These are phyloP conservation scores for Tetrao urogallus DNA, from an alignment of 2,113 vertebrate genomes.

Conservation along the genomic window DNA sequence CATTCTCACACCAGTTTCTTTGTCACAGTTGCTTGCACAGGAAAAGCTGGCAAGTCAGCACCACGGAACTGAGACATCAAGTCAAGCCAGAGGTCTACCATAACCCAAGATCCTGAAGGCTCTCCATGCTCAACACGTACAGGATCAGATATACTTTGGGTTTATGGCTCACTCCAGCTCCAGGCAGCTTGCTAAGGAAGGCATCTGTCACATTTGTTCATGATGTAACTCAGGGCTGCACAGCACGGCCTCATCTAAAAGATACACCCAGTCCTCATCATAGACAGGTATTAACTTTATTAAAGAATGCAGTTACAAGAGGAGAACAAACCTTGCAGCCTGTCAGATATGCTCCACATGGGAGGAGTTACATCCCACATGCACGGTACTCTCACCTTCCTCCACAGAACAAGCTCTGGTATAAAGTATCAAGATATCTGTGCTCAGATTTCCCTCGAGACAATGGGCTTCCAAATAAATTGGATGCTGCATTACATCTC, in stretches of 20 bases:
- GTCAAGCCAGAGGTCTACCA: neutral
- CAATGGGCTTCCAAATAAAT: conserved; percentile 43
- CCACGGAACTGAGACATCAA: neutral
- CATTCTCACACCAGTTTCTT: neutral
- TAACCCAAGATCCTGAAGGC: neutral
- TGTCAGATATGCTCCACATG: neutral
- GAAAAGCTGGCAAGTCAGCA: neutral
- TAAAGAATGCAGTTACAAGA: neutral
- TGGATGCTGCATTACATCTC: conserved; percentile 21
- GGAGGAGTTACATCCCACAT: neutral
- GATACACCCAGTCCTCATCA: neutral
- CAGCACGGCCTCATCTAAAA: neutral
- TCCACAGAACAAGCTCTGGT: neutral
- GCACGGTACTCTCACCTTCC: neutral
- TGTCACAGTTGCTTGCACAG: accelerated
- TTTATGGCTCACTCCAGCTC: neutral
- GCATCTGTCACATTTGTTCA: neutral
- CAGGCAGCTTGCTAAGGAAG: neutral
- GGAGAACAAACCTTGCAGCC: neutral
- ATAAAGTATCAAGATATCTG: neutral
- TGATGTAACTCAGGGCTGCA: neutral
- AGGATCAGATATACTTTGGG: neutral
- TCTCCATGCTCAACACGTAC: neutral
- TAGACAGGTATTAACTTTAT: neutral
- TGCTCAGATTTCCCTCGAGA: conserved; percentile 2